These are phyloP conservation scores for Marasmarcha lunaedactyla DNA, from an alignment of 2,888 invertebrate genomes.

Conservation along the genomic window DNA sequence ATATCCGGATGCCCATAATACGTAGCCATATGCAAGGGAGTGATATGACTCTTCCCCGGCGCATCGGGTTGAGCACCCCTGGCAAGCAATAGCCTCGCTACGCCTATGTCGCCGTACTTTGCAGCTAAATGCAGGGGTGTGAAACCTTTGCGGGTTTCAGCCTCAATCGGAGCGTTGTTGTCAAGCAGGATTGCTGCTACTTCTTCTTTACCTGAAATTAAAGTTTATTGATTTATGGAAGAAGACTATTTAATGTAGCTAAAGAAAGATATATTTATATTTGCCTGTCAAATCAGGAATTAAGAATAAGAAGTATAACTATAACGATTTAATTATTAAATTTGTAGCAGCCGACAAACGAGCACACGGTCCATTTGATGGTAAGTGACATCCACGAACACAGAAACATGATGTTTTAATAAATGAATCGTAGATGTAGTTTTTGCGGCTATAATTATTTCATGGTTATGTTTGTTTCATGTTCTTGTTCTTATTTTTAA, in stretches of 20 bases:
- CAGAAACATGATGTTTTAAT: no score
- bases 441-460: no score
- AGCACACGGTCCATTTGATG: no score
- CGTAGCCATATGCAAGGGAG: conserved; percentile 95
- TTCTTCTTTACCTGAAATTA: conserved; percentile 78
- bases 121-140: conserved; percentile 97
- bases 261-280: no score
- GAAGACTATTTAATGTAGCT: background rate
- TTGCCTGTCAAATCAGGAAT: no score
- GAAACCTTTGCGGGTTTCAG: conserved; percentile 96
- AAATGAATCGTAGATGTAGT: no score
- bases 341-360: no score
- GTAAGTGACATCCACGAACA: no score
- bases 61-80: conserved; percentile 88
- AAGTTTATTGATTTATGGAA: conserved; percentile 3
- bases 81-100: conserved; percentile 88
- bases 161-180: conserved; percentile 87
- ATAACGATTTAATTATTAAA: no score
- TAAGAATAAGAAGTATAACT: no score
- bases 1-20: conserved; percentile 96
- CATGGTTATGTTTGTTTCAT: no score
- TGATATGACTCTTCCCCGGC: conserved; percentile 94
- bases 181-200: conserved; percentile 92
- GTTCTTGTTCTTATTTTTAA: no score
- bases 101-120: conserved; percentile 95